phyloP scores from a whole-genome alignment of 2,888 invertebrate genomes.

The Cataglyphis albicans region DNA sequence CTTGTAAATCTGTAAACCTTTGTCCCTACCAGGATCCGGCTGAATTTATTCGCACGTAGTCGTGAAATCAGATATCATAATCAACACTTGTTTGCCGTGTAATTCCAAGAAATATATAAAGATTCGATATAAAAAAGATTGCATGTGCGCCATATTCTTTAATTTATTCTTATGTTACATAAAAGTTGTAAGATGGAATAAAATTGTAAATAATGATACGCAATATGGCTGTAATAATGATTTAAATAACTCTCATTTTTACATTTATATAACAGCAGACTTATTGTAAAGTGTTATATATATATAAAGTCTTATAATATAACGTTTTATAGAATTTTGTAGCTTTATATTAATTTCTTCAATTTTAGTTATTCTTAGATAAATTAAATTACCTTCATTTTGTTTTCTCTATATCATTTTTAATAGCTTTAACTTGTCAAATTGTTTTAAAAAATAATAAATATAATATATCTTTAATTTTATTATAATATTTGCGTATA shows the following conservation, averaged over 20 bases:
- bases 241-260: neutral
- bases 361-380: neutral
- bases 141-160: neutral
- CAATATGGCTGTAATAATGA: neutral
- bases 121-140: neutral
- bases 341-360: neutral
- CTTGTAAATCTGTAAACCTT: conserved; percentile 20
- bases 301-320: neutral
- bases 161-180: conserved; percentile 31
- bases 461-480: neutral
- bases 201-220: neutral
- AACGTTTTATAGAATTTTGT: neutral
- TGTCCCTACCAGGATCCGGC: neutral
- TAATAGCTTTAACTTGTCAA: neutral
- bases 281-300: conserved; percentile 15
- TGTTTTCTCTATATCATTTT: neutral
- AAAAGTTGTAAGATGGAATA: neutral
- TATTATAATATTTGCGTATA: neutral
- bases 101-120: neutral
- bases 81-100: neutral
- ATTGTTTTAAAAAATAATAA: neutral
- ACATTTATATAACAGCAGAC: neutral
- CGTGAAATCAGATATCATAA: neutral
- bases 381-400: neutral
- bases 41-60: neutral